A percentile compares a stretch with the other conserved stretches of the same genome.
Conservation (phyloP, 2,113 vertebrate genomes). For the Chaenocephalus aceratus region DNA sequence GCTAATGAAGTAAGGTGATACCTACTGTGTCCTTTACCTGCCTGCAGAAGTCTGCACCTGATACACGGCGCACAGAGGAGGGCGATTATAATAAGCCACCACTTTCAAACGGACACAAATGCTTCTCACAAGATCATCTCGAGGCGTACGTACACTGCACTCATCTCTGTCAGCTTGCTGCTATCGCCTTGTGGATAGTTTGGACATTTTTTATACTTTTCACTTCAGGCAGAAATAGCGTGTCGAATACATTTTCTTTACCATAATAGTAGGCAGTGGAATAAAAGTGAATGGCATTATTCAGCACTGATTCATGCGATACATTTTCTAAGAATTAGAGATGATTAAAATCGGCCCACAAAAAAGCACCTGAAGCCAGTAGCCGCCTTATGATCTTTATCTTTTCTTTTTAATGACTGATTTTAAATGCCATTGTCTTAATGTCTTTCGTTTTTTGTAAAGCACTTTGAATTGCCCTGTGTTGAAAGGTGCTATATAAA, state of each 20-base stretch:
- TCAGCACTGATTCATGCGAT: too few species aligned
- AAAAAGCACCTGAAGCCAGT: too few species aligned
- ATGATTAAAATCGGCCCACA: too few species aligned
- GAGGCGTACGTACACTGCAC: background rate
- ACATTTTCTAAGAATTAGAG: too few species aligned
- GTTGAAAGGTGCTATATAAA: too few species aligned
- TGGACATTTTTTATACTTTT: background rate
- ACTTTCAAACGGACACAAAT: background rate
- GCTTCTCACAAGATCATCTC: background rate
- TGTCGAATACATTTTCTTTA: background rate
- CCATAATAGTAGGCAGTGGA: too few species aligned
- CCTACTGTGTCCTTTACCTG: slow-evolving; percentile 22
- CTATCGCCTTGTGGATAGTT: background rate
- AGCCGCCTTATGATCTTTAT: too few species aligned
- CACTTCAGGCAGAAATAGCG: background rate
- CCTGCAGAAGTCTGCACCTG: background rate
- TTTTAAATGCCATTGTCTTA: too few species aligned
- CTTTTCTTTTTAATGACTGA: too few species aligned
- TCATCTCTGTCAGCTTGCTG: background rate
- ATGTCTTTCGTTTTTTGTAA: too few species aligned
- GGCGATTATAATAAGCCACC: background rate
- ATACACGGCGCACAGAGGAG: background rate
- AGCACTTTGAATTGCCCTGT: too few species aligned
- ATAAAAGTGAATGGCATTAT: too few species aligned
- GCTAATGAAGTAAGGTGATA: slow-evolving; percentile 21